Evolutionary conservation across 2,888 invertebrate genomes (phyloP).

Genomic region (Bembecia ichneumoniformis): DNA sequence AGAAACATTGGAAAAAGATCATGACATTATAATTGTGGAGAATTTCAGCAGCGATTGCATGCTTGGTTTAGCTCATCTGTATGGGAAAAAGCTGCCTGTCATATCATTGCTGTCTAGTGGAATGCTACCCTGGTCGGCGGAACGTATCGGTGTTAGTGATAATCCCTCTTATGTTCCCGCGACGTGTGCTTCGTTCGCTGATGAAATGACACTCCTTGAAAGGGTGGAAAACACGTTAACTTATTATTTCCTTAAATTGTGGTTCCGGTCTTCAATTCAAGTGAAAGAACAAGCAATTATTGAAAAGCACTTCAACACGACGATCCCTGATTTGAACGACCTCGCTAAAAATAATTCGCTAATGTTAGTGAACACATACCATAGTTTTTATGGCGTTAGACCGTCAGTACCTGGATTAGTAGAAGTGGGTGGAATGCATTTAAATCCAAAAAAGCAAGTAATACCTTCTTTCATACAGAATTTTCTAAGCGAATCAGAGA

Average conservation of each 20-base stretch:
- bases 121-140: constrained; percentile 70
- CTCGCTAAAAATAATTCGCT: constrained; percentile 67
- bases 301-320: constrained; percentile 54
- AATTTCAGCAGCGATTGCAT: constrained; percentile 77
- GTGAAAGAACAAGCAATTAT: constrained; percentile 44
- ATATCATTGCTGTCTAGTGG: constrained; percentile 70
- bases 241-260: constrained; percentile 34
- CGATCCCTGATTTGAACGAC: constrained; percentile 62
- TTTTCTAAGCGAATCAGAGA: constrained; percentile 76
- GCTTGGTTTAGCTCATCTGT: constrained; percentile 70
- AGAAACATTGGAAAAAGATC: constrained; percentile 51
- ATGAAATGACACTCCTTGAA: constrained; percentile 64
- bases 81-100: constrained; percentile 66
- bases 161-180: constrained; percentile 70
- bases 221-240: constrained; percentile 51
- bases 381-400: constrained; percentile 69
- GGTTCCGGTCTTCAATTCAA: constrained; percentile 42
- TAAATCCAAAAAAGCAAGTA: constrained; percentile 41
- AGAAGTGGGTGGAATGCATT: constrained; percentile 76
- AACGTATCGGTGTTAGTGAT: constrained; percentile 54
- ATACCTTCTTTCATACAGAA: constrained; percentile 75
- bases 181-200: constrained; percentile 56
- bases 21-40: constrained; percentile 75
- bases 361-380: constrained; percentile 74
- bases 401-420: constrained; percentile 72